Evolutionary conservation across 2,888 invertebrate genomes (phyloP).

Genomic region (Euzetes globulus): DNA sequence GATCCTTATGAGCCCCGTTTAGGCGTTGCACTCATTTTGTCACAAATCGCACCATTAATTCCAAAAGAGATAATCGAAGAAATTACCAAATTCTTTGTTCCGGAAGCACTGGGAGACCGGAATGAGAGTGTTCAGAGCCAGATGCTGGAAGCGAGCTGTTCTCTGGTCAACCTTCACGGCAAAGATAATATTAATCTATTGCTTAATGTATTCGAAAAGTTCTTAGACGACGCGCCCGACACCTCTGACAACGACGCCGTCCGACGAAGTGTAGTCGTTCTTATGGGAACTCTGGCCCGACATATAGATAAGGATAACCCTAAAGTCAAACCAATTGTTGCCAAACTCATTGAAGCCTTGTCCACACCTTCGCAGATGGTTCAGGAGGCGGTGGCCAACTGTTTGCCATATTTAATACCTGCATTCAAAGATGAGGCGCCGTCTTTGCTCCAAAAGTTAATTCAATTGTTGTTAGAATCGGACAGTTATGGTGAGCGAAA

Average conservation of each 20-base stretch:
- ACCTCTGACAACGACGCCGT: conserved; percentile 82
- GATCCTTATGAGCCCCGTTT: conserved; percentile 86
- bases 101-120: conserved; percentile 76
- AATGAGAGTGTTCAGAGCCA: conserved; percentile 70
- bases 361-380: conserved; percentile 97
- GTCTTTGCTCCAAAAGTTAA: conserved; percentile 72
- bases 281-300: conserved; percentile 94
- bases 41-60: conserved; percentile 66
- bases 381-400: conserved; percentile 94
- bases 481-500: conserved; percentile 86
- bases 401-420: conserved; percentile 84
- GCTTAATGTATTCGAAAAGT: conserved; percentile 84
- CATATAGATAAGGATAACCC: conserved; percentile 85
- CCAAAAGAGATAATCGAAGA: conserved; percentile 60
- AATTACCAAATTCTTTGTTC: conserved; percentile 70
- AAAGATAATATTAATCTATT: conserved; percentile 59
- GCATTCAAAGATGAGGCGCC: conserved; percentile 86
- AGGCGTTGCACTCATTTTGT: conserved; percentile 76
- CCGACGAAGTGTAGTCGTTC: conserved; percentile 88
- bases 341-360: conserved; percentile 76
- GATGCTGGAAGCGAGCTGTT: conserved; percentile 90
- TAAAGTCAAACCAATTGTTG: conserved; percentile 86
- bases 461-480: conserved; percentile 76
- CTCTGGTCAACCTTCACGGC: conserved; percentile 83
- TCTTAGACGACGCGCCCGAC: conserved; percentile 85